These are phyloP conservation scores for Tinea pellionella DNA, from an alignment of 2,888 invertebrate species.

Conservation along the genomic window DNA sequence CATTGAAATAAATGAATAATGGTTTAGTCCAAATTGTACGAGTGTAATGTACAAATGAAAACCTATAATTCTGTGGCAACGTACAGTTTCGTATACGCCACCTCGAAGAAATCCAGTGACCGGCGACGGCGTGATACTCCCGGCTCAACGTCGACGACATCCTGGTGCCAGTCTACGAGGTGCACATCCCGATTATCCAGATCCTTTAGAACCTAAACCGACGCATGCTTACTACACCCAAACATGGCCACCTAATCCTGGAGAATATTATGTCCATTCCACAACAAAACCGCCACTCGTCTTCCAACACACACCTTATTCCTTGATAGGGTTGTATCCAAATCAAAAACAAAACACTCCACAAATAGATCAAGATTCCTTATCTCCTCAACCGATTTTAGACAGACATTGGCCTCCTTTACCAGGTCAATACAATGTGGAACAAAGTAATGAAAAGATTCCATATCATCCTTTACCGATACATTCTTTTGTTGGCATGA, in stretches of 20 bases:
- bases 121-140: slow-evolving; percentile 70
- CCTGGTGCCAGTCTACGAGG: slow-evolving; percentile 61
- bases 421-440: slow-evolving; percentile 56
- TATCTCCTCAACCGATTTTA: slow-evolving; percentile 48
- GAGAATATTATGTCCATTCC: slow-evolving; percentile 56
- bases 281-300: slow-evolving; percentile 37
- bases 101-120: slow-evolving; percentile 74
- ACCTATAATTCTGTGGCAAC: slow-evolving; percentile 47
- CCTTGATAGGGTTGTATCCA: slow-evolving; percentile 51
- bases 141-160: slow-evolving; percentile 60
- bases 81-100: slow-evolving; percentile 49
- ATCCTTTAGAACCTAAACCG: slow-evolving; percentile 45
- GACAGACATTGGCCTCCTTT: slow-evolving; percentile 58
- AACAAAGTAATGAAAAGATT: slow-evolving; percentile 37
- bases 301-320: slow-evolving; percentile 42
- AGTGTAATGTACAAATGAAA: slow-evolving; percentile 40
- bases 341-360: slow-evolving; percentile 42
- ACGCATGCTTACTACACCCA: slow-evolving; percentile 50
- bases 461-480: slow-evolving; percentile 49
- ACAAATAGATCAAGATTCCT: slow-evolving; percentile 43
- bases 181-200: slow-evolving; percentile 42
- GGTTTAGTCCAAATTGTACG: neutral
- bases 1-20: neutral
- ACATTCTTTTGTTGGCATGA: slow-evolving; percentile 56
- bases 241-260: slow-evolving; percentile 52